Evolutionary conservation across 2,113 vertebrate species (phyloP).

Genomic region (Cheirogaleus medius): DNA sequence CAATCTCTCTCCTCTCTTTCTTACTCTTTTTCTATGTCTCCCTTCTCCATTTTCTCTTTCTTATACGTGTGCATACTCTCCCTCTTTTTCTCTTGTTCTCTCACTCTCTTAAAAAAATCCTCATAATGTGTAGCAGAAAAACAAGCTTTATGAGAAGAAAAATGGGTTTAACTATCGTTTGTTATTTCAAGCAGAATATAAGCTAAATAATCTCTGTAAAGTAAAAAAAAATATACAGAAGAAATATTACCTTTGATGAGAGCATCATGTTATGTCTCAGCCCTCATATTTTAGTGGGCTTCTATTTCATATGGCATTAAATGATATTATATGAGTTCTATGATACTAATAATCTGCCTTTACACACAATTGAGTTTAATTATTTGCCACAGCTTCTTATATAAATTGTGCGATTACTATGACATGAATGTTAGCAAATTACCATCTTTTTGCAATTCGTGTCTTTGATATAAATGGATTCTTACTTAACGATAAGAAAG

Average conservation of each 20-base stretch:
- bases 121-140: neutral
- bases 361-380: neutral
- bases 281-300: neutral
- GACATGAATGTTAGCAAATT: neutral
- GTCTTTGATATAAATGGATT: neutral
- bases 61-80: neutral
- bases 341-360: neutral
- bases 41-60: neutral
- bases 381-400: neutral
- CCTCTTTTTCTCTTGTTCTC: neutral
- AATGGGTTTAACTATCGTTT: neutral
- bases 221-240: neutral
- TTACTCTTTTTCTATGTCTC: no score
- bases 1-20: neutral
- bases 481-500: neutral
- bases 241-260: neutral
- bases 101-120: neutral
- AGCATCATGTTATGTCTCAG: neutral
- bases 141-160: neutral
- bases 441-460: neutral
- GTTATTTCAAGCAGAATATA: conserved; percentile 3
- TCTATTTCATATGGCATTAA: neutral
- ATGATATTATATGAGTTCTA: neutral
- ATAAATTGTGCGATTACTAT: neutral
- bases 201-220: neutral